Evolutionary conservation across 1,140 invertebrate genomes (phyloP).

Genomic region (Palaemon carinicauda): DNA sequence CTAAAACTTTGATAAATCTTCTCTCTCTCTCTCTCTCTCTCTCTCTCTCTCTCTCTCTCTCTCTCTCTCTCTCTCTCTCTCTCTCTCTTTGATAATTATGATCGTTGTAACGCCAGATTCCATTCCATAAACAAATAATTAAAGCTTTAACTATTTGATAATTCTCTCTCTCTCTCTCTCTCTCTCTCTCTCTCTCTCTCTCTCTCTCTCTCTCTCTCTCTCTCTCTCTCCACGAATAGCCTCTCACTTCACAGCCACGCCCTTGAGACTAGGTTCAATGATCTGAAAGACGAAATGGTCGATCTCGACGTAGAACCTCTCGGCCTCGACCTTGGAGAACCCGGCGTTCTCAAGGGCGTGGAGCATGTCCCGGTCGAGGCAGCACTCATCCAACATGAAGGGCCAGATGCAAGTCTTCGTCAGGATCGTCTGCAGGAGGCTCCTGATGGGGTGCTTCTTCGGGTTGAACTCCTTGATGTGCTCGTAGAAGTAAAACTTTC

Average conservation of each 20-base stretch:
- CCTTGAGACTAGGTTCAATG: slow-evolving; percentile 15
- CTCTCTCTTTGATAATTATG: too few relatives aligned
- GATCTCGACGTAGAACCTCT: slow-evolving; percentile 6
- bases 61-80: too few relatives aligned
- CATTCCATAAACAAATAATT: too few relatives aligned
- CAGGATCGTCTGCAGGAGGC: too few relatives aligned
- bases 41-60: too few relatives aligned
- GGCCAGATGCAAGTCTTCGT: too few relatives aligned
- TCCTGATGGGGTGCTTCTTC: background rate
- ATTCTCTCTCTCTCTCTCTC: background rate
- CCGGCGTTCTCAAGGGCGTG: background rate
- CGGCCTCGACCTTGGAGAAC: slow-evolving; percentile 21
- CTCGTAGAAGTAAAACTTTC: slow-evolving; percentile 50
- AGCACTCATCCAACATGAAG: too few relatives aligned
- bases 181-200: background rate
- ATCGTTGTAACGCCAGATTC: too few relatives aligned
- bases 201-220: background rate
- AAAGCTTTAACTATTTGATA: too few relatives aligned
- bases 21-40: too few relatives aligned
- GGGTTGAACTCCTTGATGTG: slow-evolving; percentile 36
- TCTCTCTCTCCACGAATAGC: background rate
- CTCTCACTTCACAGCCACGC: background rate
- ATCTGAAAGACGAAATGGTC: background rate
- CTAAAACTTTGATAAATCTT: too few relatives aligned
- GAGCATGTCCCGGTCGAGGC: too few relatives aligned